A percentile compares a stretch with the other conserved stretches of the same genome.
Evolutionary conservation across 2,888 invertebrate species (phyloP).

Genomic region (Oscheius sp.): DNA sequence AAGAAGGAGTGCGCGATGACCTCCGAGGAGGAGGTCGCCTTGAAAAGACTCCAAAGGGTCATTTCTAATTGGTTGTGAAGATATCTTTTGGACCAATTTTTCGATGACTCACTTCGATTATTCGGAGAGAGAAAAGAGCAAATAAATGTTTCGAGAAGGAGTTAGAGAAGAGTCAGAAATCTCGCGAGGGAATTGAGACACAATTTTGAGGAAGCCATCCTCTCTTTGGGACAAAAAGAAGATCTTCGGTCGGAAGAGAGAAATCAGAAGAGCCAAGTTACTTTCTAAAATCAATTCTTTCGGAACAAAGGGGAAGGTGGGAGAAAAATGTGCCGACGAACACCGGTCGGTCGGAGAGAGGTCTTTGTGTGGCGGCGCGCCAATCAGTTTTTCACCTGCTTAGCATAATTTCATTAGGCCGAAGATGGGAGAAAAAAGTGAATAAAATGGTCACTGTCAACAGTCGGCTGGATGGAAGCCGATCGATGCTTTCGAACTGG

Average conservation of each 20-base stretch:
- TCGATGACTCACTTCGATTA: too few species aligned
- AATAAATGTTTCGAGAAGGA: too few species aligned
- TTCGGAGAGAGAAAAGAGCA: too few species aligned
- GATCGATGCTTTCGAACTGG: slow-evolving; percentile 13
- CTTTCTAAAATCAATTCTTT: neutral
- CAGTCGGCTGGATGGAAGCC: slow-evolving; percentile 10
- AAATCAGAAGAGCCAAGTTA: too few species aligned
- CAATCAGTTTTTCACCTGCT: slow-evolving; percentile 6
- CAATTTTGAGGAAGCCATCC: too few species aligned
- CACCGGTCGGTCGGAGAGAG: slow-evolving; percentile 10
- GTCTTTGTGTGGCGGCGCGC: slow-evolving; percentile 8
- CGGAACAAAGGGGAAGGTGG: neutral
- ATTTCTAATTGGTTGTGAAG: too few species aligned
- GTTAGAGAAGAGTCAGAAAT: too few species aligned
- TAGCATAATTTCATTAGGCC: slow-evolving; percentile 9
- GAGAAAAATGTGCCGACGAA: neutral
- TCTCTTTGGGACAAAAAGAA: too few species aligned
- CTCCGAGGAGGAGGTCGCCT: neutral
- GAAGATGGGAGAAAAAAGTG: neutral
- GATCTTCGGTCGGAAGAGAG: too few species aligned
- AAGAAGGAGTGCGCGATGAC: neutral
- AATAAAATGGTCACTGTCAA: neutral
- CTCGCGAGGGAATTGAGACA: too few species aligned
- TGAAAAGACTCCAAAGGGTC: neutral
- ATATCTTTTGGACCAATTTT: too few species aligned